Conservation (phyloP, 2,113 vertebrate genomes). For the Megaptera novaeangliae region DNA sequence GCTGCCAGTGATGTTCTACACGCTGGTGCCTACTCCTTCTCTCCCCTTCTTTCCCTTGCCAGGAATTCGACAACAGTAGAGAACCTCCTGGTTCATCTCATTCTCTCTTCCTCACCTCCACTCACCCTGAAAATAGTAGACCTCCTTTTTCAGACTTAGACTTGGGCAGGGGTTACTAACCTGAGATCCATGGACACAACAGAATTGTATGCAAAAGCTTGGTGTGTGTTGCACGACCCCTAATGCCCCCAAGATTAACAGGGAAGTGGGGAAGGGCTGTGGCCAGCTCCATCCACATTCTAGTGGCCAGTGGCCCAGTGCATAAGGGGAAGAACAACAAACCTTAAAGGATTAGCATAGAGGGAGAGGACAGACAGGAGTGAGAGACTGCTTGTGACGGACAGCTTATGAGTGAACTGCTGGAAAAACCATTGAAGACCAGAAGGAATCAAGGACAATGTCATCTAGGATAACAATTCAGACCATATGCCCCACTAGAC, state of each 20-base stretch:
- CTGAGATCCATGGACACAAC: background rate
- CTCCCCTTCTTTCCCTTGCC: background rate
- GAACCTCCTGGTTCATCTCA: background rate
- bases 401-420: background rate
- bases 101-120: background rate
- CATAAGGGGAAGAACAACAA: background rate
- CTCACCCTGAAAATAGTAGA: background rate
- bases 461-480: background rate
- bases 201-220: background rate
- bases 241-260: background rate
- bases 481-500: background rate
- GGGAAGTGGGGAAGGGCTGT: background rate
- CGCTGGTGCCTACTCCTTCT: background rate
- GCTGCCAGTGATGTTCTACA: too few species aligned
- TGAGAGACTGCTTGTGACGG: background rate
- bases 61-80: background rate
- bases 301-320: background rate
- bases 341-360: background rate
- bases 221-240: background rate
- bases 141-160: background rate
- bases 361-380: background rate
- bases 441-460: background rate
- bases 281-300: background rate
- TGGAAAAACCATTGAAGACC: background rate
- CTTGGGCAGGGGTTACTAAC: background rate